Percentiles rank a stretch among this genome's conserved stretches.
These are phyloP conservation scores for Girardinichthys multiradiatus DNA, from an alignment of 2,113 vertebrate genomes.

Conservation along the genomic window DNA sequence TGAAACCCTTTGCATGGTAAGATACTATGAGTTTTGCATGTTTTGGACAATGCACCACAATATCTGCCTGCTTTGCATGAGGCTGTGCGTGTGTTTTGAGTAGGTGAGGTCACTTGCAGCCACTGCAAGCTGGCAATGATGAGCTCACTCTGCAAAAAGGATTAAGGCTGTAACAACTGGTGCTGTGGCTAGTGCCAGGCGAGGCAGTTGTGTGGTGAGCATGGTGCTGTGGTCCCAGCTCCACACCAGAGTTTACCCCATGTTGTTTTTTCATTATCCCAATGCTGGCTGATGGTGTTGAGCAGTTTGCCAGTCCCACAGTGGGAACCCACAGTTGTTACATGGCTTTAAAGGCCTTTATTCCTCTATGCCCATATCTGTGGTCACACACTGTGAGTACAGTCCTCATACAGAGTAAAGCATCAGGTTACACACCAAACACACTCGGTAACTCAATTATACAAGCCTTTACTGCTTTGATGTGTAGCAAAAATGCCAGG, in stretches of 20 bases:
- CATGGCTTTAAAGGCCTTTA: slow-evolving; percentile 49
- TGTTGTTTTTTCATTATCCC: slow-evolving; percentile 76
- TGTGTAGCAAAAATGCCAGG: slow-evolving; percentile 59
- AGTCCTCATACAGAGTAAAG: slow-evolving; percentile 35
- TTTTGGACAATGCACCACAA: slow-evolving; percentile 12
- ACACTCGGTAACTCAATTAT: slow-evolving; percentile 77
- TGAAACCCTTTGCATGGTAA: neutral
- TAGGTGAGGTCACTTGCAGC: slow-evolving; percentile 65
- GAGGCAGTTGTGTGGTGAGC: slow-evolving; percentile 62
- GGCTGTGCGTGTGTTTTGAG: slow-evolving; percentile 6
- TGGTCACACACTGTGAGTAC: slow-evolving; percentile 53
- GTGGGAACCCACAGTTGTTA: slow-evolving; percentile 72
- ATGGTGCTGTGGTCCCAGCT: slow-evolving; percentile 29
- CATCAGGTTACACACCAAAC: slow-evolving; percentile 68
- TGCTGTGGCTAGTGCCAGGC: slow-evolving; percentile 61
- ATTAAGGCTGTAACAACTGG: slow-evolving; percentile 76
- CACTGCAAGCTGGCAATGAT: slow-evolving; percentile 58
- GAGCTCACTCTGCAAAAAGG: slow-evolving; percentile 74
- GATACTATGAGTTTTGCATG: slow-evolving; percentile 42
- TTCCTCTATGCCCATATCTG: slow-evolving; percentile 38
- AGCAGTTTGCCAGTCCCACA: slow-evolving; percentile 51
- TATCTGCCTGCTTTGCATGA: slow-evolving; percentile 50
- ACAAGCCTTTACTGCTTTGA: slow-evolving; percentile 67
- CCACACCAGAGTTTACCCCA: slow-evolving; percentile 45
- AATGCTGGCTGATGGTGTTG: slow-evolving; percentile 34